Evolutionary conservation across 2,888 invertebrate species (phyloP).

Genomic region (Ganaspis brasiliensis): DNA sequence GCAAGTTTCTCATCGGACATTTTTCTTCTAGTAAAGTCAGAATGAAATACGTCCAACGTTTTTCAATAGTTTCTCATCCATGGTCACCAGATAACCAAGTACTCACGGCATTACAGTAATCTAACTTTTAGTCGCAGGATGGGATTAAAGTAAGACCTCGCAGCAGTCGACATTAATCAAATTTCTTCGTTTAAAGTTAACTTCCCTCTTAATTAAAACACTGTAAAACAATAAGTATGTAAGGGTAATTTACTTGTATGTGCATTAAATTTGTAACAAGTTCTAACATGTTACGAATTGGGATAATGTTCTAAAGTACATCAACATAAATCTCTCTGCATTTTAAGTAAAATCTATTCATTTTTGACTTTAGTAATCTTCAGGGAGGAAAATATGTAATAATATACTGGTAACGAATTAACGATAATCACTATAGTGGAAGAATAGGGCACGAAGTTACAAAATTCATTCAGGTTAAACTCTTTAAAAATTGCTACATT

Average conservation of each 20-base stretch:
- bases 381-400: too few species aligned
- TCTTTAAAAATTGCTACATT: too few species aligned
- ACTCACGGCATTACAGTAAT: not conserved
- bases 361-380: too few species aligned
- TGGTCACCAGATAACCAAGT: not conserved
- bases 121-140: not conserved
- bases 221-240: not conserved
- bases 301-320: not conserved
- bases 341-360: too few species aligned
- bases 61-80: not conserved
- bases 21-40: conserved; percentile 7
- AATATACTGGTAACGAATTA: too few species aligned
- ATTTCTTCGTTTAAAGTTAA: not conserved
- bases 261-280: not conserved
- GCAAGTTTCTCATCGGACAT: conserved; percentile 8
- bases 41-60: conserved; percentile 32
- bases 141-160: not conserved
- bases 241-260: not conserved
- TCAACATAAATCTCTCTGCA: not conserved
- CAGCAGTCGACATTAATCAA: not conserved
- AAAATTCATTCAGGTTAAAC: too few species aligned
- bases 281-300: not conserved
- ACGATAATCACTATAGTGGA: too few species aligned
- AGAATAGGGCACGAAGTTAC: too few species aligned
- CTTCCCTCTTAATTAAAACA: not conserved